Evolutionary conservation across 2,888 invertebrate genomes (phyloP).

Genomic region (Prionchulus punctatus): DNA sequence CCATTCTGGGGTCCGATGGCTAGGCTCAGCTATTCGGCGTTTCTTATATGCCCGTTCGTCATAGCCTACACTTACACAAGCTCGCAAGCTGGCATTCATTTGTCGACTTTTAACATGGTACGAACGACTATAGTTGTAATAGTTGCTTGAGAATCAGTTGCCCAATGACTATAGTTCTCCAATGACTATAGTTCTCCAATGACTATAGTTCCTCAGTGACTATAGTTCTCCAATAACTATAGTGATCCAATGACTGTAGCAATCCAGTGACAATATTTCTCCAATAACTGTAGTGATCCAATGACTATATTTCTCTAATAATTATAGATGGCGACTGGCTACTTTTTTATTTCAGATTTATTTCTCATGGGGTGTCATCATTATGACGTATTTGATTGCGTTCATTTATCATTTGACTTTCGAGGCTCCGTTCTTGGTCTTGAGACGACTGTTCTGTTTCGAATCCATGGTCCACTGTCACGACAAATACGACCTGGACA

Average conservation of each 20-base stretch:
- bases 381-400: not conserved
- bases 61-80: not conserved
- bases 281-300: too few species aligned
- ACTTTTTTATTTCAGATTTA: not conserved
- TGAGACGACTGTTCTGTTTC: not conserved
- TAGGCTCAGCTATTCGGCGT: not conserved
- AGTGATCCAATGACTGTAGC: too few species aligned
- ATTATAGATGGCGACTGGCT: too few species aligned
- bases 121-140: too few species aligned
- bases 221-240: too few species aligned
- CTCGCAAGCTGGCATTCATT: not conserved
- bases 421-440: not conserved
- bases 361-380: not conserved
- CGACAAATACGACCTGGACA: too few species aligned
- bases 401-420: not conserved
- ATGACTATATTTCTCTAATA: not conserved
- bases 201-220: too few species aligned
- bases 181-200: too few species aligned
- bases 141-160: too few species aligned
- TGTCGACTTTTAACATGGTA: not conserved
- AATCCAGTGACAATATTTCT: too few species aligned
- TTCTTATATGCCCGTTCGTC: not conserved
- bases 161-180: too few species aligned
- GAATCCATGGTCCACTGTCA: too few species aligned
- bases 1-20: not conserved